phyloP scores from a whole-genome alignment of 1,140 invertebrate genomes.

The Heliconius eleuchia region DNA sequence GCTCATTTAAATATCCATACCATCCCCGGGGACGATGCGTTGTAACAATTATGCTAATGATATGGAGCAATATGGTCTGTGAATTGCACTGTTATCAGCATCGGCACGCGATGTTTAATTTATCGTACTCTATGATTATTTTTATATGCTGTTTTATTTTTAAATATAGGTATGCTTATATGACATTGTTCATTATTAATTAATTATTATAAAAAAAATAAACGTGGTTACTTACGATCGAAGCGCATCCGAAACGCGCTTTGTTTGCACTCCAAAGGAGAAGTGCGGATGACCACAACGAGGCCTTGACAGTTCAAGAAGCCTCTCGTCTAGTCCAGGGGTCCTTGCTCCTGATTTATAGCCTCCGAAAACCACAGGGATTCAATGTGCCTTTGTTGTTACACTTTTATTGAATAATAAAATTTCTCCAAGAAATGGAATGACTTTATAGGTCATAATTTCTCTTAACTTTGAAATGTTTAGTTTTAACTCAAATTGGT shows the following conservation, averaged over 20 bases:
- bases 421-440: slow-evolving; percentile 76
- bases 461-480: slow-evolving; percentile 48
- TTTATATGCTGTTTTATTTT: slow-evolving; percentile 41
- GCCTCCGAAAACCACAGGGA: slow-evolving; percentile 74
- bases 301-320: slow-evolving; percentile 77
- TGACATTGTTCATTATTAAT: neutral
- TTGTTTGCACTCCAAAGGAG: slow-evolving; percentile 58
- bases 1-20: slow-evolving; percentile 51
- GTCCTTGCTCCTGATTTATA: slow-evolving; percentile 78
- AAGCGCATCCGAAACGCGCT: slow-evolving; percentile 21
- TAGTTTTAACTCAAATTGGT: slow-evolving; percentile 20
- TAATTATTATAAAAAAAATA: neutral
- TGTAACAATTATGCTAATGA: slow-evolving; percentile 76
- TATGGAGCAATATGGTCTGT: slow-evolving; percentile 74
- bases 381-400: slow-evolving; percentile 77
- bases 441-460: slow-evolving; percentile 77
- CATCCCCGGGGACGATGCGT: slow-evolving; percentile 44
- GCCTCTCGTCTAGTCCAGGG: slow-evolving; percentile 58
- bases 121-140: slow-evolving; percentile 44
- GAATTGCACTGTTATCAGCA: slow-evolving; percentile 67
- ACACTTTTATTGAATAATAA: slow-evolving; percentile 80
- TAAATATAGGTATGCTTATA: neutral
- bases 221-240: slow-evolving; percentile 4
- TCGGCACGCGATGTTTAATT: slow-evolving; percentile 71
- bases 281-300: slow-evolving; percentile 64